Conservation (phyloP, 2,888 invertebrate species). For the Flexamia atlantica region DNA sequence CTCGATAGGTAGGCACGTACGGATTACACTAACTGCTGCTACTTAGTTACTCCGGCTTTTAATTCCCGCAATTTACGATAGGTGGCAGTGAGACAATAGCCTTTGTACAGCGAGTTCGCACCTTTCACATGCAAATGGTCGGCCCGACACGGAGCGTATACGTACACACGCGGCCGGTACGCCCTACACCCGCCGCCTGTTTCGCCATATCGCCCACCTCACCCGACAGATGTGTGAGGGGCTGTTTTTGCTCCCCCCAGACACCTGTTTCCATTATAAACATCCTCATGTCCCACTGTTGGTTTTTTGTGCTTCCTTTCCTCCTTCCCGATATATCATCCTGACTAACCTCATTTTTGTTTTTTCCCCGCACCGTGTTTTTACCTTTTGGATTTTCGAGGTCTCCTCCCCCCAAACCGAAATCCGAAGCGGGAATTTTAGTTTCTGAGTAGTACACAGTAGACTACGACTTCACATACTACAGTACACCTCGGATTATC, state of each 20-base stretch:
- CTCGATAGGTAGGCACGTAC: too few relatives aligned
- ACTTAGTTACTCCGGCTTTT: neutral
- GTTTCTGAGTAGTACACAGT: too few relatives aligned
- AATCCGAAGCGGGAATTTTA: neutral
- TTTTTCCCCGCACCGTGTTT: slow-evolving; percentile 39
- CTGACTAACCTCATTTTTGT: slow-evolving; percentile 47
- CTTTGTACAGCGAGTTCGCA: slow-evolving; percentile 1
- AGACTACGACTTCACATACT: too few relatives aligned
- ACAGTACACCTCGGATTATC: too few relatives aligned
- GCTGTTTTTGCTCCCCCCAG: neutral
- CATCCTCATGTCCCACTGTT: slow-evolving; percentile 39
- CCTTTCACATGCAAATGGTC: slow-evolving; percentile 27
- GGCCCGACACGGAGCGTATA: neutral
- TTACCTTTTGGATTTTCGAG: neutral
- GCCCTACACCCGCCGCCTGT: neutral
- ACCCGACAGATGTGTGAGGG: slow-evolving; percentile 31
- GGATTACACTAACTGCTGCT: too few relatives aligned
- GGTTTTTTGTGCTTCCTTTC: slow-evolving; percentile 30
- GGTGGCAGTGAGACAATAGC: neutral
- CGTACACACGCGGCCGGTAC: neutral
- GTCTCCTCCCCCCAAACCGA: neutral
- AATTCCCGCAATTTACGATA: slow-evolving; percentile 4
- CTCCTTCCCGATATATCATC: slow-evolving; percentile 43
- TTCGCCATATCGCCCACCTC: slow-evolving; percentile 48
- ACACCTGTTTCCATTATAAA: slow-evolving; percentile 51